Evolutionary conservation across 2,888 invertebrate species (phyloP).

Genomic region (Oeneis ivallda): DNA sequence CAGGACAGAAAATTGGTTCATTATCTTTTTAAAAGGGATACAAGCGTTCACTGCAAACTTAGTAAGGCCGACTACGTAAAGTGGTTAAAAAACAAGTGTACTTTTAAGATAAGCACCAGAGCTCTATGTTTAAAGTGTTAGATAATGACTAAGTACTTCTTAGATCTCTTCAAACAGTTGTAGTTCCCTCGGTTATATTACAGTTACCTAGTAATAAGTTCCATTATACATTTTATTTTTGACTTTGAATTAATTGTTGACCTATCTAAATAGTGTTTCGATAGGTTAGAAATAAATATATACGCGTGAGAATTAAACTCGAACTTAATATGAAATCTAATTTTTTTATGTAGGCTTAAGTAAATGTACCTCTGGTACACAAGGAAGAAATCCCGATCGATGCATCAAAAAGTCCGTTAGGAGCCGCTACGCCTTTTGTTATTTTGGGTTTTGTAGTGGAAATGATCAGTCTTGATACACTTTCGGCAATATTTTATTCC

Average conservation of each 20-base stretch:
- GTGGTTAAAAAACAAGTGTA: constrained; percentile 9
- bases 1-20: not conserved
- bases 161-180: constrained; percentile 2
- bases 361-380: constrained; percentile 38
- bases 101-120: constrained; percentile 15
- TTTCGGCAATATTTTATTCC: not conserved
- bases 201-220: too few relatives aligned
- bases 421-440: constrained; percentile 71
- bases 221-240: too few relatives aligned
- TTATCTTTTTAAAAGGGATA: not conserved
- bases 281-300: too few relatives aligned
- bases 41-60: not conserved
- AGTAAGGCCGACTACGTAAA: constrained; percentile 6
- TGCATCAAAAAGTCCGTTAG: constrained; percentile 75
- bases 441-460: constrained; percentile 45
- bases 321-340: constrained; percentile 52
- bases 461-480: constrained; percentile 50
- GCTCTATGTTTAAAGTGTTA: constrained; percentile 4
- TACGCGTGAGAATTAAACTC: constrained; percentile 66
- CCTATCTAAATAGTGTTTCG: too few relatives aligned
- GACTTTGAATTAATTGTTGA: too few relatives aligned
- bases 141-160: constrained; percentile 3
- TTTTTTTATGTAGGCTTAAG: constrained; percentile 34
- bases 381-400: constrained; percentile 68
- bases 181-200: too few relatives aligned